Percentiles rank a stretch among this genome's conserved stretches.
Evolutionary conservation across 2,113 vertebrate species (phyloP).

Genomic region (Engraulis encrasicolus): DNA sequence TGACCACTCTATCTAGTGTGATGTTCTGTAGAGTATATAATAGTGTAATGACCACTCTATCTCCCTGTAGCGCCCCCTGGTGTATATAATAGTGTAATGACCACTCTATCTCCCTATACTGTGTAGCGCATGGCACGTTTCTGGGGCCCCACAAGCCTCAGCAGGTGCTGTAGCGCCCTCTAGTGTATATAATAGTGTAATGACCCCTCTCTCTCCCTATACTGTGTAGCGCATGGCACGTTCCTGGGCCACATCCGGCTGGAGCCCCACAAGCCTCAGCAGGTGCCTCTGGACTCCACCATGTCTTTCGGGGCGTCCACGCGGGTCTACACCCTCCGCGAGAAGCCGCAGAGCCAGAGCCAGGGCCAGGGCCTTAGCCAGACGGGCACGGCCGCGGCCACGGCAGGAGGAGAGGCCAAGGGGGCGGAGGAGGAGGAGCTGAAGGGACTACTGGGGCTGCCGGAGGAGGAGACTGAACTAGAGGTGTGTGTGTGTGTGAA

Average conservation of each 20-base stretch:
- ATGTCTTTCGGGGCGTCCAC: slow-evolving; percentile 89
- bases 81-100: too few relatives aligned
- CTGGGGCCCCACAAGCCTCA: slow-evolving; percentile 87
- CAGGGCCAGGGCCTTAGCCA: slow-evolving; percentile 77
- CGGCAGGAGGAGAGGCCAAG: slow-evolving; percentile 85
- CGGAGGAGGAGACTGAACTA: slow-evolving; percentile 87
- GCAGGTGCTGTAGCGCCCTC: too few relatives aligned
- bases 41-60: too few relatives aligned
- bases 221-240: slow-evolving; percentile 82
- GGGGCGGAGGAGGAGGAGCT: slow-evolving; percentile 85
- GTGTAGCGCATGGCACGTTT: slow-evolving; percentile 83
- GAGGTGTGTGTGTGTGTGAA: slow-evolving; percentile 65
- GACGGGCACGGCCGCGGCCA: slow-evolving; percentile 77
- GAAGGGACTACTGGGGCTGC: slow-evolving; percentile 87
- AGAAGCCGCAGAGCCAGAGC: slow-evolving; percentile 86
- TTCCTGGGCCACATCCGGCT: slow-evolving; percentile 84
- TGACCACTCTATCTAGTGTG: too few relatives aligned
- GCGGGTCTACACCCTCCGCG: slow-evolving; percentile 82
- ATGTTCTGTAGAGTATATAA: too few relatives aligned
- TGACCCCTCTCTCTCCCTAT: neutral
- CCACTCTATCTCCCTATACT: too few relatives aligned
- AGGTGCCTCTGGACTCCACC: slow-evolving; percentile 88
- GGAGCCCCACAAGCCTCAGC: slow-evolving; percentile 87
- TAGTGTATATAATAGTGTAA: too few relatives aligned
- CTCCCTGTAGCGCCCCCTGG: too few relatives aligned